Evolutionary conservation across 2,888 invertebrate species (phyloP).

Genomic region (Orchesella flavescens): DNA sequence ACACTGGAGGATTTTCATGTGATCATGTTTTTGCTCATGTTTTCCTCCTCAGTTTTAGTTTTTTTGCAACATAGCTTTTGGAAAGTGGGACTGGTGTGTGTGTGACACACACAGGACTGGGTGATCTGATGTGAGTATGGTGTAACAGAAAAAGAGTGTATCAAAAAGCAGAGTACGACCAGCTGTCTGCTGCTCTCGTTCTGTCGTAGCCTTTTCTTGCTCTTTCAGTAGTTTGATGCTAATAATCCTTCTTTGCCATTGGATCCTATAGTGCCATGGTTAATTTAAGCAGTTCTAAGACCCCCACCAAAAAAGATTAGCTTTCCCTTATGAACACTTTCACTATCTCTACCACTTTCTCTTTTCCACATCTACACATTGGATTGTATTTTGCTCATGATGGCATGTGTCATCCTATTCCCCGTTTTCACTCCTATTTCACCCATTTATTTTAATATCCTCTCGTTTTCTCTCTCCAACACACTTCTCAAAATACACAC

Average conservation of each 20-base stretch:
- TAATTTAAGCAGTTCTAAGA: constrained; percentile 52
- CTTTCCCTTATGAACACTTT: constrained; percentile 29
- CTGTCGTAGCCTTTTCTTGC: background rate
- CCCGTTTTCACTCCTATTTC: background rate
- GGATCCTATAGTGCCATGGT: constrained; percentile 31
- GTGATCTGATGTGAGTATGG: background rate
- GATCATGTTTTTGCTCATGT: background rate
- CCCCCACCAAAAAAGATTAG: constrained; percentile 24
- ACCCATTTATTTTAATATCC: background rate
- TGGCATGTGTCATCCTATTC: background rate
- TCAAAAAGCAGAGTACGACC: background rate
- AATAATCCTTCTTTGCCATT: constrained; percentile 47
- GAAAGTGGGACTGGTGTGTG: background rate
- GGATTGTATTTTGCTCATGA: no score
- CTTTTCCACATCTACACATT: no score
- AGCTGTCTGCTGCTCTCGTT: background rate
- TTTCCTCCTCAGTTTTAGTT: background rate
- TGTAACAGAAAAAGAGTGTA: background rate
- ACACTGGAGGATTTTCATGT: constrained; percentile 15
- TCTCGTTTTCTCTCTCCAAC: no score
- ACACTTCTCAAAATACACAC: background rate
- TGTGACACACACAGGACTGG: background rate
- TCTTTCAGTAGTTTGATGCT: constrained; percentile 40
- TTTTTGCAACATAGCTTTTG: background rate
- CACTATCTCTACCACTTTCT: background rate